A percentile compares a stretch with the other conserved stretches of the same genome.
phyloP scores from a whole-genome alignment of 2,888 invertebrate genomes.

The Stenodera caucasica region DNA sequence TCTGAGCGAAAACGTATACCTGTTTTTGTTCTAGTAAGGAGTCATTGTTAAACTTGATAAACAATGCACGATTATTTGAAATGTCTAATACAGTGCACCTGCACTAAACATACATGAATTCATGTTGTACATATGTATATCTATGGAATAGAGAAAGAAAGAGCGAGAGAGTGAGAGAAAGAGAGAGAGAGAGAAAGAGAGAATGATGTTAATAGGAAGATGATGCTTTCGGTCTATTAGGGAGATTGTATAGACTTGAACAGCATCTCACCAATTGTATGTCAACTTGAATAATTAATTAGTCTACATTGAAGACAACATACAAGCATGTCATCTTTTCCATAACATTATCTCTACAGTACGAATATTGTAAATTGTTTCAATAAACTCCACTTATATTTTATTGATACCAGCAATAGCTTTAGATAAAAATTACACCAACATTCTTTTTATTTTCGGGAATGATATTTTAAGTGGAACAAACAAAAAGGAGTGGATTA shows the following conservation, averaged over 20 bases:
- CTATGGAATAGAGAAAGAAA: too few species aligned
- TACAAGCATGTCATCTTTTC: slow-evolving; percentile 26
- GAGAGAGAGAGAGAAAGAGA: neutral
- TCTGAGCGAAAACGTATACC: too few species aligned
- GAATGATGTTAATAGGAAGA: neutral
- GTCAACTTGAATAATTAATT: slow-evolving; percentile 36
- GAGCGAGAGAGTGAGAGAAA: too few species aligned
- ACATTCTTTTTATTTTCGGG: too few species aligned
- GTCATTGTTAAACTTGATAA: slow-evolving; percentile 14
- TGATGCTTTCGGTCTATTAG: slow-evolving; percentile 18
- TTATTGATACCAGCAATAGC: too few species aligned
- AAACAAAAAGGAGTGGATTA: too few species aligned
- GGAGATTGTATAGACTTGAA: slow-evolving; percentile 26
- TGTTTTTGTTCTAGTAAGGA: neutral
- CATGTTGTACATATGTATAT: too few species aligned
- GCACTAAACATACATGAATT: slow-evolving; percentile 15
- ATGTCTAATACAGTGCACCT: slow-evolving; percentile 31
- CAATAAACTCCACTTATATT: neutral
- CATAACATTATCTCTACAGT: slow-evolving; percentile 30
- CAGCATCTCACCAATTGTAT: slow-evolving; percentile 32
- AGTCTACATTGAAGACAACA: slow-evolving; percentile 25
- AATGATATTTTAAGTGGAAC: too few species aligned
- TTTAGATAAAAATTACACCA: too few species aligned
- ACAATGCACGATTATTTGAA: slow-evolving; percentile 34
- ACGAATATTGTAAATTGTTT: slow-evolving; percentile 4